Base-by-base conservation (phyloP, 2,113 vertebrate species). In the Ammodytes dubius region DNA sequence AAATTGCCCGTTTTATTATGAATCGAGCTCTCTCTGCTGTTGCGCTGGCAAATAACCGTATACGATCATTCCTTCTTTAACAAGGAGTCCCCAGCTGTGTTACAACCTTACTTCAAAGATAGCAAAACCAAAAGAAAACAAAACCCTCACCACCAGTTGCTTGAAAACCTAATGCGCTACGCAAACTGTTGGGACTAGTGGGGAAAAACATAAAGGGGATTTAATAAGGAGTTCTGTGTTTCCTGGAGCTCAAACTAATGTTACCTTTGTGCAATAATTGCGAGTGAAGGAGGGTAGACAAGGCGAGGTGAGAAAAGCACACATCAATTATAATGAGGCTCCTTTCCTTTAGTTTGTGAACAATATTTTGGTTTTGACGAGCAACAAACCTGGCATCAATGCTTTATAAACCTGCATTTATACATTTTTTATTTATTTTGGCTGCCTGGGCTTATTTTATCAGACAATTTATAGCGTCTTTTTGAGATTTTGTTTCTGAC, bases 1-100 rank as follows among this genome's bases (percentile, higher is more conserved):
- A 92, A 92, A 94, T 93, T 88, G 91, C 90, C 89, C 82, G 83
- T 94, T 94, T 95, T 92, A 95, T 94, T 92, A 93, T 84, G 81
- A 92, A 89, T 89, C 83, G 57, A 73, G 77, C 79, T 88, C 81
- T 91, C 83, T 27, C 27, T 27, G 27, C 27, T 79, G 85, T 89
- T 92, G 89, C 79, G 80, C 84, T 81, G 65, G 89, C 80, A 92
- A 27, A 91, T 92, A 92, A 92, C 73, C 53, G 74, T 57, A 27
- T 27, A 83, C 52, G 80, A 85, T 88, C 91, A 89, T 85, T 74
- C 42, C 75, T 86, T 79, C 74, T 75, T 86, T 88, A 91, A 87
- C 79, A 79, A 69, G 40, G 45, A 83, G 54, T 79, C 87, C 87
- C 73, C 79, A 43, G 47, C 52, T 59, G 59, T 58, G 77, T 67